These are phyloP conservation scores for Plecturocebus donacophilus DNA, from an alignment of 2,113 vertebrate genomes.

Conservation along the genomic window DNA sequence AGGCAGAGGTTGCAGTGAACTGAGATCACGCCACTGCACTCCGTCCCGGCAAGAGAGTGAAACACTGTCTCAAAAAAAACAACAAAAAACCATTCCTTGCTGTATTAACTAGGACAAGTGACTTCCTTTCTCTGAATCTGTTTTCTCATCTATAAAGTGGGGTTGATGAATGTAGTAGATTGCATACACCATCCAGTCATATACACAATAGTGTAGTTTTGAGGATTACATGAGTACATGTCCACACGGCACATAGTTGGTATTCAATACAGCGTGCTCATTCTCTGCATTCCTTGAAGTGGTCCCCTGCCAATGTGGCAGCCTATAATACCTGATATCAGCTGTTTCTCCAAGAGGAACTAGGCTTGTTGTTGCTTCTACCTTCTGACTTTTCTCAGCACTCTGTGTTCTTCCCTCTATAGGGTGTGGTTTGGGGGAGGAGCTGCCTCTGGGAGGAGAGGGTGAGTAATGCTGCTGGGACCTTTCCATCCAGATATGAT, in stretches of 20 bases:
- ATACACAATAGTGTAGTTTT: background rate
- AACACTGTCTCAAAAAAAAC: no score
- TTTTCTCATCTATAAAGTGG: background rate
- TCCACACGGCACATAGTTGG: background rate
- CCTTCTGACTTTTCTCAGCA: constrained; percentile 5
- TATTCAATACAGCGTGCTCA: background rate
- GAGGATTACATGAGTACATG: background rate
- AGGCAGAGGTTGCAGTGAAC: no score
- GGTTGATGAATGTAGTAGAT: background rate
- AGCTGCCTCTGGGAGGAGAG: background rate
- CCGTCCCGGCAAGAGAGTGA: no score
- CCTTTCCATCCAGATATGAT: constrained; percentile 87
- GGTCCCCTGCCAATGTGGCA: background rate
- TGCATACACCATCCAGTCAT: background rate
- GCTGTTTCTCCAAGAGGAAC: constrained; percentile 46
- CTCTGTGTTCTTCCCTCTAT: background rate
- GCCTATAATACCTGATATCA: background rate
- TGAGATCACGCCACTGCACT: no score
- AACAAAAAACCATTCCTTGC: background rate
- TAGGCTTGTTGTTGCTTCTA: constrained; percentile 19
- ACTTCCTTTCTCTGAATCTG: background rate
- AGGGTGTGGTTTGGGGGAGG: background rate
- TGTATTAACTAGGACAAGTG: background rate
- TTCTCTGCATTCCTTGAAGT: background rate
- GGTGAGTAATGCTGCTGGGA: background rate